A percentile compares a stretch with the other conserved stretches of the same genome.
phyloP scores from a whole-genome alignment of 2,888 invertebrate species.

The Eupeodes luniger region DNA sequence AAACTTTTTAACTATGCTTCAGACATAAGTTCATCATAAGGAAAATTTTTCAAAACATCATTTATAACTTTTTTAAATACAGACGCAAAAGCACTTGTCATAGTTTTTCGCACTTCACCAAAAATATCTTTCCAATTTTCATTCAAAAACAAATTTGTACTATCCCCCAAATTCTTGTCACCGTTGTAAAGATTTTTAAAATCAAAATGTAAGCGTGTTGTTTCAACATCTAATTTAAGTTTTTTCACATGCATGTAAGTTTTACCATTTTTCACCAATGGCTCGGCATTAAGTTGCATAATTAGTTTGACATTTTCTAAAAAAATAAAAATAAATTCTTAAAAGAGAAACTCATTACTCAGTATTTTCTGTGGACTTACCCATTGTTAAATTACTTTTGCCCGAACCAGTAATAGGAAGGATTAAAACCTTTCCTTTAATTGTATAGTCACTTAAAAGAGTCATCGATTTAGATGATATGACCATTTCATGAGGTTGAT shows the following conservation, averaged over 20 bases:
- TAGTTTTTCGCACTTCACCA: conserved; percentile 80
- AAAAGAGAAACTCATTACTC: not conserved
- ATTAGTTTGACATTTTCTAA: conserved; percentile 71
- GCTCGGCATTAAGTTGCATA: conserved; percentile 62
- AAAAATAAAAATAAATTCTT: not conserved
- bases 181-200: conserved; percentile 84
- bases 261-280: conserved; percentile 70
- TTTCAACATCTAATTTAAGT: conserved; percentile 59
- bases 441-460: conserved; percentile 78
- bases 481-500: conserved; percentile 74
- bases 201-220: conserved; percentile 77
- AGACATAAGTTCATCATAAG: conserved; percentile 12
- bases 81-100: conserved; percentile 79
- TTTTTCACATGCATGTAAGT: conserved; percentile 76
- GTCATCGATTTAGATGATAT: conserved; percentile 47
- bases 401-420: conserved; percentile 81
- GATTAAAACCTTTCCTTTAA: conserved; percentile 81
- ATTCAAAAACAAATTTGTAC: conserved; percentile 82
- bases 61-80: conserved; percentile 2
- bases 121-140: conserved; percentile 83
- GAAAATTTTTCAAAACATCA: not conserved
- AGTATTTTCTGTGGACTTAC: conserved; percentile 58
- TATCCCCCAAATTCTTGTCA: conserved; percentile 82
- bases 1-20: not conserved
- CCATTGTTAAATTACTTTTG: conserved; percentile 77